Evolutionary conservation across 2,888 invertebrate species (phyloP).

Genomic region (Aradus depressus): DNA sequence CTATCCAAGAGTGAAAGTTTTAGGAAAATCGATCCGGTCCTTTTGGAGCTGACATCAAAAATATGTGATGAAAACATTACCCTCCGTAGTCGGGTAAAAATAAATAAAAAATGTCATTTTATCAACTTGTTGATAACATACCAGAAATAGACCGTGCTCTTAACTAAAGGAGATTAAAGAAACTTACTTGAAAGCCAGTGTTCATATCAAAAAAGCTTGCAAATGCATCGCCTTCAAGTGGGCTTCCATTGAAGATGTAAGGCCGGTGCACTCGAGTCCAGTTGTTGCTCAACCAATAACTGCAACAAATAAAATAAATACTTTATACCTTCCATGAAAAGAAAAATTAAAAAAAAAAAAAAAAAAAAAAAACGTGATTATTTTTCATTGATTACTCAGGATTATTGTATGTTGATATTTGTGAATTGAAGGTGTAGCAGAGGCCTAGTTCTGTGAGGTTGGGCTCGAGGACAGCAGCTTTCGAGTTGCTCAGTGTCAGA

Average conservation of each 20-base stretch:
- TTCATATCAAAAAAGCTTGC: conserved; percentile 59
- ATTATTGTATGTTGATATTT: conserved; percentile 24
- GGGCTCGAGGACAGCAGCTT: conserved; percentile 8
- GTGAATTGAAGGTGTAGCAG: conserved; percentile 31
- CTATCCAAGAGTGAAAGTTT: no score
- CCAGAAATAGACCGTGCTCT: no score
- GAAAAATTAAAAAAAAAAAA: neutral
- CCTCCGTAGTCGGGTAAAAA: no score
- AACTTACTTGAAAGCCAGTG: conserved; percentile 49
- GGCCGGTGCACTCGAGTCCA: conserved; percentile 4
- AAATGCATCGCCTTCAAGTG: conserved; percentile 61
- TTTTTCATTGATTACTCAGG: conserved; percentile 16
- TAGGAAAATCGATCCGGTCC: no score
- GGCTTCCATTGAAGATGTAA: conserved; percentile 42
- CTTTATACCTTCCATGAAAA: neutral
- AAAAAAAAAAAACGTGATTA: neutral
- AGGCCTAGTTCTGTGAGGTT: conserved; percentile 30
- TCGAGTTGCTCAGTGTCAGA: conserved; percentile 22
- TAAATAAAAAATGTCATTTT: neutral
- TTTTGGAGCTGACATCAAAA: no score
- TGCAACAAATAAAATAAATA: conserved; percentile 5
- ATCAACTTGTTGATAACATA: neutral
- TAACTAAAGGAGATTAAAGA: no score
- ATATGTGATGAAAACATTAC: no score
- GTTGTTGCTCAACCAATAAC: conserved; percentile 25